These are phyloP conservation scores for Anas platyrhynchos DNA, from an alignment of 2,113 vertebrate genomes.

Conservation along the genomic window DNA sequence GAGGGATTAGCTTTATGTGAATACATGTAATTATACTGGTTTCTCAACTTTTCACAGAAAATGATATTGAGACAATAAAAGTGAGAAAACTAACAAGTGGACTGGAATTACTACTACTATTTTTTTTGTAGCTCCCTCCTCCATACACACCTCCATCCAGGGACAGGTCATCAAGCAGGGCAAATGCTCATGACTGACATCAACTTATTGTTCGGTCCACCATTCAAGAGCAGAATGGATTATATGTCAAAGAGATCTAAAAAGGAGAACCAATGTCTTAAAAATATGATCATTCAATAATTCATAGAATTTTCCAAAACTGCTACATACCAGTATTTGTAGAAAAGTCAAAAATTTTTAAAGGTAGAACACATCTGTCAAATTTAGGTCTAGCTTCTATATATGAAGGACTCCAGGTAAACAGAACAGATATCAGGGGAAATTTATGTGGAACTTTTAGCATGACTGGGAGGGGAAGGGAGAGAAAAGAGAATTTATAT, in stretches of 20 bases:
- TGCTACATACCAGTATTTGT: not conserved
- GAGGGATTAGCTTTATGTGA: not conserved
- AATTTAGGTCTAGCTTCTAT: not conserved
- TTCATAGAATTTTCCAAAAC: not conserved
- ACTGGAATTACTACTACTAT: not conserved
- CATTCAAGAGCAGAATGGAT: not conserved
- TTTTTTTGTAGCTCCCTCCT: not conserved
- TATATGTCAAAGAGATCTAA: not conserved
- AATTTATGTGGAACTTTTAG: not conserved
- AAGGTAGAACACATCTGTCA: not conserved
- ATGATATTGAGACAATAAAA: not conserved
- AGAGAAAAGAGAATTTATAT: not conserved
- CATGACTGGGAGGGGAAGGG: not conserved
- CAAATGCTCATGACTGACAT: not conserved
- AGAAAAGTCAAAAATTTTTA: not conserved
- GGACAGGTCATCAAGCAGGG: not conserved
- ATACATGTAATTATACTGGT: not conserved
- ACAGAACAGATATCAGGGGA: not conserved
- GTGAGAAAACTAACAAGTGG: not conserved
- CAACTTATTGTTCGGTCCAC: not conserved
- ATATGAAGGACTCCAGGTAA: not conserved
- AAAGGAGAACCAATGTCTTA: not conserved
- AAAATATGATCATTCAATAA: not conserved
- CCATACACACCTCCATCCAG: rapidly evolving
- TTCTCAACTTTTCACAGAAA: not conserved